Conservation (phyloP, 2,113 vertebrate genomes). For the Anolis sagrei region DNA sequence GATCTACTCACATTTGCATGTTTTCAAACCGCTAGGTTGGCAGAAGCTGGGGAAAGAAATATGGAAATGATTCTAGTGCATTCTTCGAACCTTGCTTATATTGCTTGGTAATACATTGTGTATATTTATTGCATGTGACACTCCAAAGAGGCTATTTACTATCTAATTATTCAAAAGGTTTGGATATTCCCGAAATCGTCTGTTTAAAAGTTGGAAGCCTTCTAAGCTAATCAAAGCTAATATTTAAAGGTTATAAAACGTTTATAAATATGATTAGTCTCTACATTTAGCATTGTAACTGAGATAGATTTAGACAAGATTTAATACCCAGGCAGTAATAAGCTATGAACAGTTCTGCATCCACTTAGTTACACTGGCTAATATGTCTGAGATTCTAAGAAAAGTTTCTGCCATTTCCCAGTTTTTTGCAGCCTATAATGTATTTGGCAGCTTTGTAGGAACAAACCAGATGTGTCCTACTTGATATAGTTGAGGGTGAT, state of each 20-base stretch:
- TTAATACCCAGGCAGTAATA: neutral
- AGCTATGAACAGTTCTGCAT: neutral
- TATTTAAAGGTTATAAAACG: neutral
- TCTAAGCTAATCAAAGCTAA: neutral
- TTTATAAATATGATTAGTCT: neutral
- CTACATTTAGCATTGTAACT: neutral
- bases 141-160: neutral
- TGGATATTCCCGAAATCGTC: neutral
- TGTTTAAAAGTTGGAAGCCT: neutral
- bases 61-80: neutral
- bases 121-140: neutral
- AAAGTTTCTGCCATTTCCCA: neutral
- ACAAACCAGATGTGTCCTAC: conserved; percentile 16
- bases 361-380: neutral
- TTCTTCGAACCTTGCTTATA: neutral
- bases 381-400: neutral
- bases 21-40: too few relatives aligned
- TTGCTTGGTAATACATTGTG: neutral
- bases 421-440: neutral
- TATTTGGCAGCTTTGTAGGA: neutral
- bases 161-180: neutral
- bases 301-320: neutral
- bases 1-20: too few relatives aligned
- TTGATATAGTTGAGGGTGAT: conserved; percentile 15
- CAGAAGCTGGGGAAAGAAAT: neutral